Evolutionary conservation across 1,140 invertebrate genomes (phyloP).

Genomic region (Neodiprion lecontei): DNA sequence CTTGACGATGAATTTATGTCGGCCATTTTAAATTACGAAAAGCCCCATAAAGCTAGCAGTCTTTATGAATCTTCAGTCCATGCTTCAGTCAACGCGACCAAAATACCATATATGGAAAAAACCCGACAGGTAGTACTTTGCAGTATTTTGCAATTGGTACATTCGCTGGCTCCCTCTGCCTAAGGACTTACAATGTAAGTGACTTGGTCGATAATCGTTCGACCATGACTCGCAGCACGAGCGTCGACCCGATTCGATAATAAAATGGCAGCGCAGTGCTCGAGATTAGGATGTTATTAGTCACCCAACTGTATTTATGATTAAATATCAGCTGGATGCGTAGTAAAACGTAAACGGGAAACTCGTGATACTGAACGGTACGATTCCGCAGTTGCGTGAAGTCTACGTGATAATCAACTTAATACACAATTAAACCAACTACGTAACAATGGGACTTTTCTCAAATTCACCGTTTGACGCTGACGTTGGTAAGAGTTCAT

Average conservation of each 20-base stretch:
- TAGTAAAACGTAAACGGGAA: constrained; percentile 23
- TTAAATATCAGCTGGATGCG: constrained; percentile 49
- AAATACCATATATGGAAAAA: too few species aligned
- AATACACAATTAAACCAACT: not conserved
- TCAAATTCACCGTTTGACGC: constrained; percentile 72
- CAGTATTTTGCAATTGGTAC: too few species aligned
- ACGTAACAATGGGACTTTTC: constrained; percentile 69
- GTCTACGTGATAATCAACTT: constrained; percentile 3
- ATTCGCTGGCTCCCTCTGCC: too few species aligned
- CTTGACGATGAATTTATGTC: too few species aligned
- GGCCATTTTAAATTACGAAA: too few species aligned
- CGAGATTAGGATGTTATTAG: constrained; percentile 48
- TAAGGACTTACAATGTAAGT: too few species aligned
- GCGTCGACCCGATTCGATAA: not conserved
- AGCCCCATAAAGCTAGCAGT: too few species aligned
- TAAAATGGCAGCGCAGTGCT: constrained; percentile 45
- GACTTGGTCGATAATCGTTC: too few species aligned
- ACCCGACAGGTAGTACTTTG: too few species aligned
- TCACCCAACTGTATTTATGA: constrained; percentile 48
- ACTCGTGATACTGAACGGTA: constrained; percentile 29
- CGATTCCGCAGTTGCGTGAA: not conserved
- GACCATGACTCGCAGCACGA: too few species aligned
- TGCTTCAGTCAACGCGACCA: too few species aligned
- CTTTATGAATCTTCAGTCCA: too few species aligned
- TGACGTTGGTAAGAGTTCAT: constrained; percentile 72